phyloP scores from a whole-genome alignment of 1,140 invertebrate genomes.

The Ooceraea biroi region DNA sequence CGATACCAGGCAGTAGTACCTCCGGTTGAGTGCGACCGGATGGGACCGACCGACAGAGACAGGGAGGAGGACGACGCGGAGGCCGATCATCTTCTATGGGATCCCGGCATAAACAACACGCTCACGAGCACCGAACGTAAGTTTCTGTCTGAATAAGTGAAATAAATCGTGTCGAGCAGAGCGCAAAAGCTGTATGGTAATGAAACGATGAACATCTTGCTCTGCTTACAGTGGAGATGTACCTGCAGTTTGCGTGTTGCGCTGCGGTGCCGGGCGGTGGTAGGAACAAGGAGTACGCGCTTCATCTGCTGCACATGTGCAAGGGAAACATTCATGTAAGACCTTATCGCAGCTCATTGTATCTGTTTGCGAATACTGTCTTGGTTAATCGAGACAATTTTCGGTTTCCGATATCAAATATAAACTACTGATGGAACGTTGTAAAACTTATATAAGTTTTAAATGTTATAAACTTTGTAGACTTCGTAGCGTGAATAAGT shows the following conservation, averaged over 20 bases:
- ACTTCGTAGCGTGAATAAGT: too few relatives aligned
- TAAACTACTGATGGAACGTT: too few relatives aligned
- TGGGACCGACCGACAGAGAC: too few relatives aligned
- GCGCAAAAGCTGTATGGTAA: neutral
- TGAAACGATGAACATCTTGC: slow-evolving; percentile 29
- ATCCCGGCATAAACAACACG: slow-evolving; percentile 91
- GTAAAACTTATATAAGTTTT: too few relatives aligned
- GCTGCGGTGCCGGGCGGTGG: slow-evolving; percentile 95
- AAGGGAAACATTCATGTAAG: slow-evolving; percentile 95
- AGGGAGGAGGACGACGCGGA: slow-evolving; percentile 82
- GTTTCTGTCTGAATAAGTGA: slow-evolving; percentile 57
- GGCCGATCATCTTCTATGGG: slow-evolving; percentile 93
- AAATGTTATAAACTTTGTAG: too few relatives aligned
- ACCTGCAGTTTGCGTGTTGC: slow-evolving; percentile 97
- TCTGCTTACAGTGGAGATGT: slow-evolving; percentile 91
- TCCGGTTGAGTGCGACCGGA: slow-evolving; percentile 85
- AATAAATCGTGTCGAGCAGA: neutral
- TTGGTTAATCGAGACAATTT: too few relatives aligned
- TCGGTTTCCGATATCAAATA: too few relatives aligned
- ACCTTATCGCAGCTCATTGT: slow-evolving; percentile 45
- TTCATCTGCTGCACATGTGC: slow-evolving; percentile 95
- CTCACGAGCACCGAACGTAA: slow-evolving; percentile 92
- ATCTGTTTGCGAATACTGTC: too few relatives aligned
- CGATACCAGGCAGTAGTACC: slow-evolving; percentile 96
- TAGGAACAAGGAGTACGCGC: slow-evolving; percentile 97